Percentiles rank a stretch among this genome's conserved stretches.
phyloP scores from a whole-genome alignment of 1,140 invertebrate species.

The Tetraneura akinire region DNA sequence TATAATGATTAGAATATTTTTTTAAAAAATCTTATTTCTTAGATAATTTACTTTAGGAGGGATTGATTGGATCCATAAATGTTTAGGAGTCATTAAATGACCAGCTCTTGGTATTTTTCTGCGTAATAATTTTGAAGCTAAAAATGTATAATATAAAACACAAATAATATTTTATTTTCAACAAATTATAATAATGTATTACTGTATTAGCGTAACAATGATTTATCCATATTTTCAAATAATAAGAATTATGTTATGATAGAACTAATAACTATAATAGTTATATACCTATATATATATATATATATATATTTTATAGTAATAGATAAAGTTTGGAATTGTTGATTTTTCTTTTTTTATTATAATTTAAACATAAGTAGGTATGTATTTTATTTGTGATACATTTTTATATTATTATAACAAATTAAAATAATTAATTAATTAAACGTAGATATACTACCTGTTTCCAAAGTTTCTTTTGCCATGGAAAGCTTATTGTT shows the following conservation, averaged over 20 bases:
- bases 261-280: too few species aligned
- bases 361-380: too few species aligned
- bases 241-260: background rate
- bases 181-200: constrained; percentile 51
- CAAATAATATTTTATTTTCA: background rate
- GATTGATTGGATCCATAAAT: constrained; percentile 74
- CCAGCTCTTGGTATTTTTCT: constrained; percentile 74
- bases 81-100: constrained; percentile 72
- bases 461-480: constrained; percentile 67
- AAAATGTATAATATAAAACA: constrained; percentile 54
- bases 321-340: background rate
- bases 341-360: too few species aligned
- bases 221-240: background rate
- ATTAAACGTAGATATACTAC: constrained; percentile 61
- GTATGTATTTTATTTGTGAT: too few species aligned
- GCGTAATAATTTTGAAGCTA: constrained; percentile 70
- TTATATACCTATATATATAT: background rate
- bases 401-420: too few species aligned
- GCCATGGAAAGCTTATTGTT: constrained; percentile 61
- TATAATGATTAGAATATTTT: constrained; percentile 32
- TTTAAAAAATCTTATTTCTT: background rate
- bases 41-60: constrained; percentile 64
- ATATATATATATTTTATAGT: background rate
- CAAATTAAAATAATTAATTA: too few species aligned
- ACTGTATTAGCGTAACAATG: constrained; percentile 27